phyloP scores from a whole-genome alignment of 2,888 invertebrate species.

The Troglohyphantes excavatus region DNA sequence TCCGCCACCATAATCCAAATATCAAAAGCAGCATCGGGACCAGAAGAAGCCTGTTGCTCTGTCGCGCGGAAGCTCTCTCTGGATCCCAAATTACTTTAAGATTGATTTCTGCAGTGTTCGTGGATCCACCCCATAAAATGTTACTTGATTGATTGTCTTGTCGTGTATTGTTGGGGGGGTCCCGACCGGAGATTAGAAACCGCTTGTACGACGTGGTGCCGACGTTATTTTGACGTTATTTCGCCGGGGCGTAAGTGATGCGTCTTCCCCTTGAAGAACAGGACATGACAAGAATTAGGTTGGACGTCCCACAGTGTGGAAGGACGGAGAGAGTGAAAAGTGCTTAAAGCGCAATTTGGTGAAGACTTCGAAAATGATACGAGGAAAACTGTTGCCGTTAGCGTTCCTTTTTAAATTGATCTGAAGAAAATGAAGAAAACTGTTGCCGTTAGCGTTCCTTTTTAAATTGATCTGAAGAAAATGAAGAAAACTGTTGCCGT shows the following conservation, averaged over 20 bases:
- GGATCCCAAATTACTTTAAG: constrained; percentile 47
- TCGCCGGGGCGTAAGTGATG: constrained; percentile 9
- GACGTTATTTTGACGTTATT: constrained; percentile 27
- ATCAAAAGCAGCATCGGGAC: background rate
- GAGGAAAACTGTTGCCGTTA: too few species aligned
- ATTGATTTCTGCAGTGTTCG: constrained; percentile 40
- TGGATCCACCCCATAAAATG: constrained; percentile 36
- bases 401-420: too few species aligned
- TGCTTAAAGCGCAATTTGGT: background rate
- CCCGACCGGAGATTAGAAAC: constrained; percentile 21
- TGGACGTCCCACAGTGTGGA: background rate
- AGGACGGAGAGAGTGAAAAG: background rate
- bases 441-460: too few species aligned
- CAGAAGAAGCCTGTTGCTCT: constrained; percentile 20
- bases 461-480: too few species aligned
- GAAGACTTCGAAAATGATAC: too few species aligned
- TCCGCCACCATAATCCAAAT: background rate
- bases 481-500: too few species aligned
- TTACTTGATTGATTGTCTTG: constrained; percentile 43
- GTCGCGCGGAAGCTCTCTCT: background rate
- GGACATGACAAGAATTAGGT: constrained; percentile 19
- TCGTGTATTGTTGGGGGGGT: constrained; percentile 35
- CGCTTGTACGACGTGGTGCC: background rate
- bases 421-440: too few species aligned
- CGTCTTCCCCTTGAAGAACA: constrained; percentile 13